Conservation (phyloP, 2,797 vertebrate genomes). For the Chelidonichthys spinosus region DNA sequence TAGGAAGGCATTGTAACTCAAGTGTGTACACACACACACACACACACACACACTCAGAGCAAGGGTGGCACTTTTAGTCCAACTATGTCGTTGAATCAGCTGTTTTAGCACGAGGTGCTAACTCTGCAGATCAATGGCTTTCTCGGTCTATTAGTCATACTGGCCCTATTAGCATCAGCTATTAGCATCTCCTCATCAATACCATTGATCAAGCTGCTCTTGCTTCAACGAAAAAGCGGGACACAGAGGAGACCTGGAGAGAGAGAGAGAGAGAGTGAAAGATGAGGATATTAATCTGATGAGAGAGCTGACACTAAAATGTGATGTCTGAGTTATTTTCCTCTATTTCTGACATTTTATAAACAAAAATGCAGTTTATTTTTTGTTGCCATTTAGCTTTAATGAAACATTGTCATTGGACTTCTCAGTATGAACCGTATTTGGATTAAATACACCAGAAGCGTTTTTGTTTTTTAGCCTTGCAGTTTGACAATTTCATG, state of each 20-base stretch:
- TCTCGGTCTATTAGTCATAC: slow-evolving; percentile 76
- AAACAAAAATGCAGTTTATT: background rate
- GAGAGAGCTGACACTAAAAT: slow-evolving; percentile 29
- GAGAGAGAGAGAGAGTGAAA: background rate
- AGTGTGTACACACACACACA: slow-evolving; percentile 21
- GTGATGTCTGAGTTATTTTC: background rate
- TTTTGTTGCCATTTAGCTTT: background rate
- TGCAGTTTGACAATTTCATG: too few relatives aligned
- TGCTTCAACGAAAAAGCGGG: slow-evolving; percentile 43
- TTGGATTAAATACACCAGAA: background rate
- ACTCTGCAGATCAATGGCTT: slow-evolving; percentile 81
- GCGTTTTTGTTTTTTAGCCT: too few relatives aligned
- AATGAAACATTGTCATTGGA: background rate
- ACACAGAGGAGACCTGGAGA: slow-evolving; percentile 25
- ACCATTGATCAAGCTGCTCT: slow-evolving; percentile 71
- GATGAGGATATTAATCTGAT: slow-evolving; percentile 45
- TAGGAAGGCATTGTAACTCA: slow-evolving; percentile 20
- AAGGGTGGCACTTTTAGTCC: slow-evolving; percentile 77
- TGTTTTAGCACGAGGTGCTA: slow-evolving; percentile 76
- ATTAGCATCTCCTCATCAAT: slow-evolving; percentile 80
- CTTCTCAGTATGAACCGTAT: background rate
- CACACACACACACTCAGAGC: slow-evolving; percentile 53
- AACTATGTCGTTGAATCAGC: slow-evolving; percentile 81
- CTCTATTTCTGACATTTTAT: background rate
- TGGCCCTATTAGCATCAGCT: slow-evolving; percentile 75